Conservation (phyloP, 23 tunicate species). For the Oikopleura vanhoeffeni region DNA sequence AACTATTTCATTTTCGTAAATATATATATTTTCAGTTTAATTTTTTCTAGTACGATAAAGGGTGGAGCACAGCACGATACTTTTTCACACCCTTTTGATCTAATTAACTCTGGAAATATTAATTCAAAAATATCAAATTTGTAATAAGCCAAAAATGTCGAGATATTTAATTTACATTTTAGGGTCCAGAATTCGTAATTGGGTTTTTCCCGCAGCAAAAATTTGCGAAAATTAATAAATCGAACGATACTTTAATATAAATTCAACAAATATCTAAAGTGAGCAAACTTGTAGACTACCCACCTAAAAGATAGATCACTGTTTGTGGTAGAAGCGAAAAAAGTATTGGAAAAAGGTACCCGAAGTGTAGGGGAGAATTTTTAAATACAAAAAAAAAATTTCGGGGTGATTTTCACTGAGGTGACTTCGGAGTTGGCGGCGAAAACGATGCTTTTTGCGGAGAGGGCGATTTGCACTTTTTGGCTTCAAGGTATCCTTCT, state of each 20-base stretch:
- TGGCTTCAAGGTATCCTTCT: background rate
- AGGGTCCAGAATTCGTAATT: background rate
- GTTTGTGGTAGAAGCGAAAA: background rate
- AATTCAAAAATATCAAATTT: background rate
- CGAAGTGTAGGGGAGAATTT: background rate
- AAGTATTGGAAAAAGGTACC: background rate
- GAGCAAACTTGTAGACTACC: too few relatives aligned
- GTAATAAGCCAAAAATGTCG: background rate
- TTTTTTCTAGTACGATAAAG: too few relatives aligned
- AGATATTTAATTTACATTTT: background rate
- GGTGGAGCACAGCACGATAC: too few relatives aligned
- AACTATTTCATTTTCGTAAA: too few relatives aligned
- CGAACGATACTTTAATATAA: too few relatives aligned
- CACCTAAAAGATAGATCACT: too few relatives aligned
- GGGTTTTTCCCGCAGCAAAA: too few relatives aligned
- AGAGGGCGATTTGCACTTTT: background rate
- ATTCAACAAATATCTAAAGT: too few relatives aligned
- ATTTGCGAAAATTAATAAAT: too few relatives aligned
- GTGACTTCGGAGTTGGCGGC: background rate
- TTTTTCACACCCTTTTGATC: too few relatives aligned
- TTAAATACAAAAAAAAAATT: background rate
- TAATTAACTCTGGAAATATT: background rate
- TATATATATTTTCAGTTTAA: too few relatives aligned
- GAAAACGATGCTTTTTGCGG: background rate
- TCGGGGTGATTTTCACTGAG: background rate